phyloP scores from a whole-genome alignment of 2,888 invertebrate species.

The Kryphioiulus occultus region DNA sequence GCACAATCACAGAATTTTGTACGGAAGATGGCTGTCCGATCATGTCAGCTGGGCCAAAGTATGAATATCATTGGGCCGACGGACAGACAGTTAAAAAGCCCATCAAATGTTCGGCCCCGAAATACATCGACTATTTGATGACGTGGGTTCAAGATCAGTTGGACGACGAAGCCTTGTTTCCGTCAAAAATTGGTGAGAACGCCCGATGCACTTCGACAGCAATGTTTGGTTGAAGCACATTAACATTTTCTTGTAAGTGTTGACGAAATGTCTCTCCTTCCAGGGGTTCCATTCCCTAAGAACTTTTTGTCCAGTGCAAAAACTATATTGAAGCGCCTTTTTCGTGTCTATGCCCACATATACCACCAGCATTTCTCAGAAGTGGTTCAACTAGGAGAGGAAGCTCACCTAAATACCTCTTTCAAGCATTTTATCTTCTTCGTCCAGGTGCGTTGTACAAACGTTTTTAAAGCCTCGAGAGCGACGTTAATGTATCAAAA shows the following conservation, averaged over 20 bases:
- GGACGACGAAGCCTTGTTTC: conserved; percentile 97
- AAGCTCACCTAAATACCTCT: conserved; percentile 98
- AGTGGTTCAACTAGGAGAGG: conserved; percentile 96
- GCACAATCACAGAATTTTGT: conserved; percentile 99
- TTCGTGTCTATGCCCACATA: conserved; percentile 99
- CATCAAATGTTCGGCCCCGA: conserved; percentile 98
- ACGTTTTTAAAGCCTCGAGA: not conserved
- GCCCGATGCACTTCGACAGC: not conserved
- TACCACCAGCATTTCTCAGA: conserved; percentile 99
- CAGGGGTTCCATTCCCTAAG: conserved; percentile 96
- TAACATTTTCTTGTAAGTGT: not conserved
- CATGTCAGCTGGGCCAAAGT: conserved; percentile 99
- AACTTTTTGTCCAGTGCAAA: conserved; percentile 97
- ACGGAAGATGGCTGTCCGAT: conserved; percentile 96
- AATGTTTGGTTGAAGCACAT: not conserved
- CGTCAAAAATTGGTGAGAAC: conserved; percentile 87
- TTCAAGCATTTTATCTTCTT: conserved; percentile 99
- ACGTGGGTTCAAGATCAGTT: conserved; percentile 99
- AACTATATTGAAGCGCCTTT: conserved; percentile 96
- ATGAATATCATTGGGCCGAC: conserved; percentile 99
- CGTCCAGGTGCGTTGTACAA: conserved; percentile 73
- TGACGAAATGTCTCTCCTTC: conserved; percentile 55
- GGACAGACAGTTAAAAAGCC: conserved; percentile 98
- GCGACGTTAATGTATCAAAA: not conserved
- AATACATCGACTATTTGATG: conserved; percentile 99